Percentiles rank a stretch among this genome's conserved stretches.
Conservation (phyloP, 2,888 invertebrate genomes). For the Epistrophe grossulariae region DNA sequence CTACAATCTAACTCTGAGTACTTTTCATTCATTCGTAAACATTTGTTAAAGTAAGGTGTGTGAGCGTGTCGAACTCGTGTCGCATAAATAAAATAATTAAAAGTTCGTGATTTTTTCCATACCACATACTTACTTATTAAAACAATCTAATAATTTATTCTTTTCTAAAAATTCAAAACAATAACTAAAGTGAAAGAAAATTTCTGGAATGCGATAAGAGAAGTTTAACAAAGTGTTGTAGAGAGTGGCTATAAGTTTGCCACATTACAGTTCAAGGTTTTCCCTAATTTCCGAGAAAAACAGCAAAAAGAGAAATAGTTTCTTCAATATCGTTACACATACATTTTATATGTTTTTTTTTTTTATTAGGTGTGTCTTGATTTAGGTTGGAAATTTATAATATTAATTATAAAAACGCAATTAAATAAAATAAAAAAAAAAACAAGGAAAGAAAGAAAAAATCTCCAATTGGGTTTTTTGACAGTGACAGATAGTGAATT, state of each 20-base stretch:
- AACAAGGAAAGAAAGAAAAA: slow-evolving; percentile 36
- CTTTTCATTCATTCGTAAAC: slow-evolving; percentile 73
- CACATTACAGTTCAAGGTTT: slow-evolving; percentile 66
- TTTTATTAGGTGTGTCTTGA: background rate
- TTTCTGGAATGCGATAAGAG: slow-evolving; percentile 8
- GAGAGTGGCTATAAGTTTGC: slow-evolving; percentile 45
- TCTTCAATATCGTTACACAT: slow-evolving; percentile 39
- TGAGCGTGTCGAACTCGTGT: slow-evolving; percentile 35
- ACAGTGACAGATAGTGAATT: slow-evolving; percentile 50
- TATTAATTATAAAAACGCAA: slow-evolving; percentile 49
- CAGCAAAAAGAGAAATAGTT: slow-evolving; percentile 1
- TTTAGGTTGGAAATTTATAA: slow-evolving; percentile 7
- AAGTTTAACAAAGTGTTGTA: slow-evolving; percentile 39
- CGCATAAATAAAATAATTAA: background rate
- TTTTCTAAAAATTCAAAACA: background rate
- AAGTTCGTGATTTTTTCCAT: slow-evolving; percentile 19
- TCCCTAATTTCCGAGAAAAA: slow-evolving; percentile 4
- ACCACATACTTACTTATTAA: background rate
- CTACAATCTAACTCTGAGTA: slow-evolving; percentile 46
- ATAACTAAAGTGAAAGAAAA: background rate
- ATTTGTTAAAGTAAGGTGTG: slow-evolving; percentile 59
- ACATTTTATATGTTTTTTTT: slow-evolving; percentile 9
- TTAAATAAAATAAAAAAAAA: slow-evolving; percentile 29
- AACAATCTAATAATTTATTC: background rate
- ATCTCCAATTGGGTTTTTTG: slow-evolving; percentile 64